These are phyloP conservation scores for Oithona nana DNA, from an alignment of 2,888 invertebrate species.

Conservation along the genomic window DNA sequence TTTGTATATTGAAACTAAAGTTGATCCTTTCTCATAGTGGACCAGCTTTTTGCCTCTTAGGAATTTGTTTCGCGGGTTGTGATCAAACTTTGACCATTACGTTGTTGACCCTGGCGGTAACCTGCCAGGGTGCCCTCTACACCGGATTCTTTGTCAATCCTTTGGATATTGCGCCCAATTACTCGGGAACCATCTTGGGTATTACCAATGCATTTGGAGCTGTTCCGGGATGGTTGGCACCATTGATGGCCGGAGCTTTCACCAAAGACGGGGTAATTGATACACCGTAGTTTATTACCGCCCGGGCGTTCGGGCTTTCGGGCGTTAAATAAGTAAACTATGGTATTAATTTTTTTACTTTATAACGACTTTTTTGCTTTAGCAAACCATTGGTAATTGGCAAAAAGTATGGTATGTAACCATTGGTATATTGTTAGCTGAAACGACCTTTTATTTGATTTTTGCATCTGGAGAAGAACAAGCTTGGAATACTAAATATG, in stretches of 20 bases:
- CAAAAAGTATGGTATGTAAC: not conserved
- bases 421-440: not conserved
- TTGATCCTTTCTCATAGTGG: not conserved
- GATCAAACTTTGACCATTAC: not conserved
- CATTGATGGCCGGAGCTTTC: not conserved
- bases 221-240: conserved; percentile 3
- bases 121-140: conserved; percentile 1
- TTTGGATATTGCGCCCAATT: conserved; percentile 12
- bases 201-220: not conserved
- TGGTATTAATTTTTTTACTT: no score
- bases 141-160: not conserved
- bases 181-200: conserved; percentile 9
- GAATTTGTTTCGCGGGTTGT: not conserved
- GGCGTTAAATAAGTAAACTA: no score
- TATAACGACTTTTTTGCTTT: not conserved
- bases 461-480: conserved; percentile 2
- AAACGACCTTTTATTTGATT: not conserved
- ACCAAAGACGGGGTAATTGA: not conserved
- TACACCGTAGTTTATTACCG: no score
- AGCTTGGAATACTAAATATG: conserved; percentile 3
- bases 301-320: no score
- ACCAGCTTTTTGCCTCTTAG: not conserved
- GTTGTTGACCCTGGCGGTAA: not conserved
- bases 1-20: no score
- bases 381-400: not conserved